phyloP scores from a whole-genome alignment of 2,888 invertebrate species.

The Xylota sylvarum region DNA sequence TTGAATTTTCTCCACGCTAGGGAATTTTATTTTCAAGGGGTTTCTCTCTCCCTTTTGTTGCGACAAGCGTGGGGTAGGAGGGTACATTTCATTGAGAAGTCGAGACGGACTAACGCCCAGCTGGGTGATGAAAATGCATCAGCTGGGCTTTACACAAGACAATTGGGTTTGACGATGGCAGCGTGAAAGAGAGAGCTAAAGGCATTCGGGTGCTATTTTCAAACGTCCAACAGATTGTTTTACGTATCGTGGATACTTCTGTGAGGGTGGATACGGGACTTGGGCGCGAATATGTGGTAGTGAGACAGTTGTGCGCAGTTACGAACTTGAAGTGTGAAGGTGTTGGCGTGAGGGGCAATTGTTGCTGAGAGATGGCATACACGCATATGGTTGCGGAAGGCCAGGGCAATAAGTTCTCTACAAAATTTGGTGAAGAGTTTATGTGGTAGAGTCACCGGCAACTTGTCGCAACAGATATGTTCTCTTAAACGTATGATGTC shows the following conservation, averaged over 20 bases:
- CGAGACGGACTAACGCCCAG: slow-evolving; percentile 61
- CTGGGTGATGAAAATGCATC: slow-evolving; percentile 45
- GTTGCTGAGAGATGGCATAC: neutral
- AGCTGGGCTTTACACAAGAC: slow-evolving; percentile 32
- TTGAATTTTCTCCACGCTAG: slow-evolving; percentile 87
- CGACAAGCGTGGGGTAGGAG: neutral
- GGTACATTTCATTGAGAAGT: slow-evolving; percentile 54
- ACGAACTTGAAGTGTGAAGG: neutral
- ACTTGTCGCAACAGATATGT: neutral
- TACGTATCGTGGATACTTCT: slow-evolving; percentile 15
- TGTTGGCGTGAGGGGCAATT: slow-evolving; percentile 31
- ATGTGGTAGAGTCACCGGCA: neutral
- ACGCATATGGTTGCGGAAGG: neutral
- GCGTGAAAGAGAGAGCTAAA: slow-evolving; percentile 8
- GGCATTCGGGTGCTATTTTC: slow-evolving; percentile 14
- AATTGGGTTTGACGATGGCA: neutral
- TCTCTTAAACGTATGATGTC: too few species aligned
- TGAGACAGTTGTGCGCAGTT: slow-evolving; percentile 29
- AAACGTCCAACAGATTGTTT: slow-evolving; percentile 68
- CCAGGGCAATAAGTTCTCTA: slow-evolving; percentile 26
- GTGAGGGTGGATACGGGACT: slow-evolving; percentile 7
- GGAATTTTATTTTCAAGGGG: neutral
- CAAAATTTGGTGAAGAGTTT: too few species aligned
- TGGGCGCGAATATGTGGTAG: neutral
- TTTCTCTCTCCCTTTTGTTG: slow-evolving; percentile 8